Evolutionary conservation across 2,888 invertebrate genomes (phyloP).

Genomic region (Ischnura elegans): DNA sequence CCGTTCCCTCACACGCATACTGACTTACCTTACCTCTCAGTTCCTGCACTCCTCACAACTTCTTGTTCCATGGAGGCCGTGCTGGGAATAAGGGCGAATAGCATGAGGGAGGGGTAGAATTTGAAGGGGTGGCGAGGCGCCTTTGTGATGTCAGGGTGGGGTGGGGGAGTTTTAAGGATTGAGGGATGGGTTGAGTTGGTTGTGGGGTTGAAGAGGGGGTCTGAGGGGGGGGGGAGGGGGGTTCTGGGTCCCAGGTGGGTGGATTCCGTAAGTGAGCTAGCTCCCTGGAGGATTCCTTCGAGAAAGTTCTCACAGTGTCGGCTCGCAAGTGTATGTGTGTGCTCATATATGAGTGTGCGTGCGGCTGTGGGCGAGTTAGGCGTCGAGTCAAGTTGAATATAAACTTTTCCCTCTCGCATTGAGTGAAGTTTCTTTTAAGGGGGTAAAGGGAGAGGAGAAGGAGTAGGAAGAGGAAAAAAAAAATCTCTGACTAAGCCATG

Average conservation of each 20-base stretch:
- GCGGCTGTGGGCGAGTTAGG: not conserved
- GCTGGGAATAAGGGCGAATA: constrained; percentile 42
- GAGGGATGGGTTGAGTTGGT: not conserved
- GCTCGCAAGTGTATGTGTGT: not conserved
- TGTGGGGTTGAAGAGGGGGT: not conserved
- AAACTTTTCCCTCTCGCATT: constrained; percentile 49
- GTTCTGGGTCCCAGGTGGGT: constrained; percentile 24
- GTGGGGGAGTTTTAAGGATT: not conserved
- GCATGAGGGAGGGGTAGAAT: not conserved
- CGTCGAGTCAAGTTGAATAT: constrained; percentile 42
- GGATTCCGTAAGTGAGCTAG: constrained; percentile 36
- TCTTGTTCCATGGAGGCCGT: constrained; percentile 25
- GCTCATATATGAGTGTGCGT: not conserved
- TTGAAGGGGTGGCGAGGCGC: not conserved
- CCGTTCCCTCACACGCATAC: not conserved
- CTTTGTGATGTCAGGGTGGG: not conserved
- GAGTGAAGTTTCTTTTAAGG: constrained; percentile 40
- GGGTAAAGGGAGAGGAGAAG: too few species aligned
- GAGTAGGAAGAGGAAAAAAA: not conserved
- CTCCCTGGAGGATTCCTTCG: constrained; percentile 47
- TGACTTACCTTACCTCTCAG: not conserved
- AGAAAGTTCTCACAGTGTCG: constrained; percentile 29
- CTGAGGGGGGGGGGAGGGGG: not conserved
- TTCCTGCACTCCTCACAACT: not conserved
- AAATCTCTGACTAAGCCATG: constrained; percentile 33